A percentile compares a stretch with the other conserved stretches of the same genome.
Evolutionary conservation across 2,113 vertebrate genomes (phyloP).

Genomic region (Pygoscelis antarcticus): DNA sequence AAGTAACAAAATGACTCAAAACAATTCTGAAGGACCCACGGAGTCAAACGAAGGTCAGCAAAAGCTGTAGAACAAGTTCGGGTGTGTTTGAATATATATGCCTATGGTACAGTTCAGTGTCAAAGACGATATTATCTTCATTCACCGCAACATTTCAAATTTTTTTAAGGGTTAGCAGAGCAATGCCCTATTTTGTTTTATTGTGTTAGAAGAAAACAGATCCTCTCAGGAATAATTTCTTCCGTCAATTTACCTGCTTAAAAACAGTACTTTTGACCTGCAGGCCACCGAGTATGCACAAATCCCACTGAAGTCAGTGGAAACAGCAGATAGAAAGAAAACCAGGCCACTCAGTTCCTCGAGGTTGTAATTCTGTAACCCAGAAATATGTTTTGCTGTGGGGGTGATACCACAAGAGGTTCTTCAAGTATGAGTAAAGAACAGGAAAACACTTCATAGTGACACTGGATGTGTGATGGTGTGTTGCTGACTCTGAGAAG

Average conservation of each 20-base stretch:
- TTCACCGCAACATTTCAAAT: background rate
- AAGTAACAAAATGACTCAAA: background rate
- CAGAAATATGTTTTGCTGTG: background rate
- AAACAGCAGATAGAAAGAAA: background rate
- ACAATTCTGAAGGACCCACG: background rate
- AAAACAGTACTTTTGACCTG: background rate
- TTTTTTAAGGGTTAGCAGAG: background rate
- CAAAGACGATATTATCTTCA: background rate
- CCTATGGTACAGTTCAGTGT: background rate
- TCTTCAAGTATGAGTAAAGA: background rate
- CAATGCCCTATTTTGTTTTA: background rate
- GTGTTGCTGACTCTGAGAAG: background rate
- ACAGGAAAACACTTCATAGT: background rate
- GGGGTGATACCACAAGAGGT: background rate
- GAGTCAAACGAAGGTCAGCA: background rate
- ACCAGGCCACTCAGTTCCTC: background rate
- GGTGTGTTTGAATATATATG: background rate
- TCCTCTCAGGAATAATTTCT: background rate
- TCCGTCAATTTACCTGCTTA: background rate
- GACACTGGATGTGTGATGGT: background rate
- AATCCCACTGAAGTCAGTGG: background rate
- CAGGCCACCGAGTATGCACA: background rate
- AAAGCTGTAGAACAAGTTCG: conserved; percentile 15
- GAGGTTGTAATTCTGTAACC: background rate
- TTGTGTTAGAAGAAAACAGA: background rate